phyloP scores from a whole-genome alignment of 2,113 vertebrate genomes.

The Gnathonemus longibarbis region DNA sequence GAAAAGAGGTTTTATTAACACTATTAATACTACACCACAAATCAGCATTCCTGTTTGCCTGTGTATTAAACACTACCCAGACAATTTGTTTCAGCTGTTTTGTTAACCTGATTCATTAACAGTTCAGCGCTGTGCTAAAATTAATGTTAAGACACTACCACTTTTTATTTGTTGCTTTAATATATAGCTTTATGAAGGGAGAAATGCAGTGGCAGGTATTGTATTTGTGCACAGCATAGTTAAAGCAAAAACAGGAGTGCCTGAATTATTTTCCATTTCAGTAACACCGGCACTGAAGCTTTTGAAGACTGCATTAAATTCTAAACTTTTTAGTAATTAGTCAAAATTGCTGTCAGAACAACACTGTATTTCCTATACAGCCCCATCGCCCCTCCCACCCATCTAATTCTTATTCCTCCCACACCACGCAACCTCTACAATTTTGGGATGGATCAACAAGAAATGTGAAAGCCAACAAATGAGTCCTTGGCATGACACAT shows the following conservation, averaged over 20 bases:
- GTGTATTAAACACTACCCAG: neutral
- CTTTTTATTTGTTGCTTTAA: neutral
- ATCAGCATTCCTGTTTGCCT: neutral
- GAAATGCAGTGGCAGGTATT: neutral
- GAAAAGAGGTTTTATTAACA: neutral
- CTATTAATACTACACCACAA: neutral
- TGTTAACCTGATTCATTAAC: neutral
- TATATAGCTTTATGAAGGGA: neutral
- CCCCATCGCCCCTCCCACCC: neutral
- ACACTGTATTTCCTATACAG: neutral
- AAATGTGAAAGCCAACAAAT: neutral
- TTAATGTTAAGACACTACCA: neutral
- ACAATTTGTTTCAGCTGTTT: neutral
- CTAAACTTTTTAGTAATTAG: neutral
- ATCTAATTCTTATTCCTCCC: neutral
- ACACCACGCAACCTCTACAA: neutral
- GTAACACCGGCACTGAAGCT: neutral
- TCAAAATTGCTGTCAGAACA: neutral
- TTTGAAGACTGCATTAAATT: neutral
- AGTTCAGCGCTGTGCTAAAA: neutral
- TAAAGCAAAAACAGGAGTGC: neutral
- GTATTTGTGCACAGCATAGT: neutral
- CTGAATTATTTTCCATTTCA: neutral
- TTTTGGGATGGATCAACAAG: neutral
- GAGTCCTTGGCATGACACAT: neutral